phyloP scores from a whole-genome alignment of 1,140 invertebrate genomes.

The Drosophila subpulchrella region DNA sequence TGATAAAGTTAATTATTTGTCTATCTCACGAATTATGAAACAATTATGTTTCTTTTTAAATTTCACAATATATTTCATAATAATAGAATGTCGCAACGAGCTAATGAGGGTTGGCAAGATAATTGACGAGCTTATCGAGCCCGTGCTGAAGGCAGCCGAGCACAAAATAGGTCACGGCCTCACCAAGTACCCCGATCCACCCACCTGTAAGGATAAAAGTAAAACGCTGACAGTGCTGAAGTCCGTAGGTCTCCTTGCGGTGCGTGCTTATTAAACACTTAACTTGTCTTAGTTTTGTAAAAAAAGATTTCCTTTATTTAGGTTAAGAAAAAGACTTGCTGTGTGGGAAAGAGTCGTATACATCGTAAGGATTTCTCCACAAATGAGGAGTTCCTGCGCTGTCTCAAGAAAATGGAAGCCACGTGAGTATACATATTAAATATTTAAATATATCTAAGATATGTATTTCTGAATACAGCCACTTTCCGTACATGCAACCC shows the following conservation, averaged over 20 bases:
- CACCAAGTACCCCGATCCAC: background rate
- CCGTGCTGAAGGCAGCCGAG: slow-evolving; percentile 52
- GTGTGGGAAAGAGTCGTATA: slow-evolving; percentile 11
- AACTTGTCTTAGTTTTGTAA: too few species aligned
- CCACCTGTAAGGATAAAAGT: slow-evolving; percentile 6
- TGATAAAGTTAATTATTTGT: too few species aligned
- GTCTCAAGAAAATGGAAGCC: slow-evolving; percentile 67
- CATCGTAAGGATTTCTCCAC: slow-evolving; percentile 50
- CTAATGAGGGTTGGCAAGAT: slow-evolving; percentile 73
- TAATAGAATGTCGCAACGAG: slow-evolving; percentile 76
- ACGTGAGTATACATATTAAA: slow-evolving; percentile 35
- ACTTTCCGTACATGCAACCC: slow-evolving; percentile 84
- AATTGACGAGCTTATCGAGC: slow-evolving; percentile 74
- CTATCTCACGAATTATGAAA: too few species aligned
- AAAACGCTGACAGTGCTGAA: background rate
- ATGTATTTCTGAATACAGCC: slow-evolving; percentile 44
- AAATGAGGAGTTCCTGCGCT: slow-evolving; percentile 59
- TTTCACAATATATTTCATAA: too few species aligned
- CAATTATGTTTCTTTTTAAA: too few species aligned
- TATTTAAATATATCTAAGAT: background rate
- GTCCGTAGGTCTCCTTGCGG: background rate
- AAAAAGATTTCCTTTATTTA: background rate
- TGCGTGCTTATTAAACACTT: background rate
- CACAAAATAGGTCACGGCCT: slow-evolving; percentile 29
- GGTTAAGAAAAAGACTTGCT: slow-evolving; percentile 29